Conservation (phyloP, 2,797 vertebrate species). For the Macropus fuliginosus region DNA sequence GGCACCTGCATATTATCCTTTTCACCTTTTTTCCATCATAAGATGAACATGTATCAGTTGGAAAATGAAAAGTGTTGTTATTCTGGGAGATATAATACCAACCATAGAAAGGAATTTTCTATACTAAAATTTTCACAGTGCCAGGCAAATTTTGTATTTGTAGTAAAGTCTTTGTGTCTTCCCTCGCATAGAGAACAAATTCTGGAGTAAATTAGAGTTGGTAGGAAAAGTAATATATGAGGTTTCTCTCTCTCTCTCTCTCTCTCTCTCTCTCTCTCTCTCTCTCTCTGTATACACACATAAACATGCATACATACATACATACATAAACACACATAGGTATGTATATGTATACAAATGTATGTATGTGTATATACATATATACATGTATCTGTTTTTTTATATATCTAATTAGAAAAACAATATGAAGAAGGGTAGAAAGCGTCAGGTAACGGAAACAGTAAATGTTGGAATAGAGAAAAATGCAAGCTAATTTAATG, state of each 20-base stretch:
- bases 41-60: constrained; percentile 45
- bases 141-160: constrained; percentile 58
- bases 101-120: constrained; percentile 60
- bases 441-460: constrained; percentile 52
- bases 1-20: constrained; percentile 48
- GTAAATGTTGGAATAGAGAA: constrained; percentile 26
- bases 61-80: constrained; percentile 47
- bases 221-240: constrained; percentile 73
- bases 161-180: constrained; percentile 77
- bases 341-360: too few species aligned
- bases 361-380: not conserved
- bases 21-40: constrained; percentile 45
- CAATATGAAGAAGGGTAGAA: constrained; percentile 59
- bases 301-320: too few species aligned
- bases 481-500: constrained; percentile 37
- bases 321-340: too few species aligned
- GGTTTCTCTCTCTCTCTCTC: not conserved
- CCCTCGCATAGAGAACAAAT: constrained; percentile 66
- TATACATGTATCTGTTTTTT: too few species aligned
- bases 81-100: constrained; percentile 59
- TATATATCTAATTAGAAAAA: not conserved
- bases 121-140: constrained; percentile 64
- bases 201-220: constrained; percentile 74
- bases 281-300: too few species aligned
- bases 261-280: too few species aligned